phyloP scores from a whole-genome alignment of 1,140 invertebrate genomes.

The Cyrtorhinus lividipennis region DNA sequence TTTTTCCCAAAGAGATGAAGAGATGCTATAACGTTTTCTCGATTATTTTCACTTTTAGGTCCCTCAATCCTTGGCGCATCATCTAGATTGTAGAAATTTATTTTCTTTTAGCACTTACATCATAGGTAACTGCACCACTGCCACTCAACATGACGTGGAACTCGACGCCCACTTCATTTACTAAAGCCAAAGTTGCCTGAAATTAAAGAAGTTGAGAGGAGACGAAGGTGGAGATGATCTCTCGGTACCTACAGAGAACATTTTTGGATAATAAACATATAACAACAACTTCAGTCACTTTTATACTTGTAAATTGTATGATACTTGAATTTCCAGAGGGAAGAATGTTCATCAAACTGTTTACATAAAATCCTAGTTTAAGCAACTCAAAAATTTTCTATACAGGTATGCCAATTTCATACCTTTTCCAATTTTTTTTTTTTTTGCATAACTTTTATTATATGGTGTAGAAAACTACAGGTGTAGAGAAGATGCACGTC shows the following conservation, averaged over 20 bases:
- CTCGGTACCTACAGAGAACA: background rate
- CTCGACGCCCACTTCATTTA: background rate
- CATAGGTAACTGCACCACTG: background rate
- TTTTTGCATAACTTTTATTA: background rate
- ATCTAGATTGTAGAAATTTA: background rate
- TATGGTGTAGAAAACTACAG: background rate
- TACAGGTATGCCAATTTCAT: background rate
- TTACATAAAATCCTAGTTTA: background rate
- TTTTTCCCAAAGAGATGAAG: background rate
- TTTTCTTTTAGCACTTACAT: background rate
- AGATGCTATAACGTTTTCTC: too few relatives aligned
- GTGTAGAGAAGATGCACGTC: background rate
- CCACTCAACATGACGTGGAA: background rate
- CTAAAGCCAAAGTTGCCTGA: background rate
- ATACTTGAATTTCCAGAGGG: background rate
- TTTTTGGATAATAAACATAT: background rate
- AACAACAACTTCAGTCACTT: background rate
- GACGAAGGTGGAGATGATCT: too few relatives aligned
- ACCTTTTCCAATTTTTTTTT: background rate
- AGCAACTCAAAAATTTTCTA: background rate
- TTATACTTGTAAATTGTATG: background rate
- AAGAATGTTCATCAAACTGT: background rate
- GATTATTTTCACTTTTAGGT: too few relatives aligned
- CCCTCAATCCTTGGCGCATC: too few relatives aligned
- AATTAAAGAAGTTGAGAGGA: background rate